phyloP scores from a whole-genome alignment of 2,797 vertebrate genomes.

The Coilia nasus region DNA sequence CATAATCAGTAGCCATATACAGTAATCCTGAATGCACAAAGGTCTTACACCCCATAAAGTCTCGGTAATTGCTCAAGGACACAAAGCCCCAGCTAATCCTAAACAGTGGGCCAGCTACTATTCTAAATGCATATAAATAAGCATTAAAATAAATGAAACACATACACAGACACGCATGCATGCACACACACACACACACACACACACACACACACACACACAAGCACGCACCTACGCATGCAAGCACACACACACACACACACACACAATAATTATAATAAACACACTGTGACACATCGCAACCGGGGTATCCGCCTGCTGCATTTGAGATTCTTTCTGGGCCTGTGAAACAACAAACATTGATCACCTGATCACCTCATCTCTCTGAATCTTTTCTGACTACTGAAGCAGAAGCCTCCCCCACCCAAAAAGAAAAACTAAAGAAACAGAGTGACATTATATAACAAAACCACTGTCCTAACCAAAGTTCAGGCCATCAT shows the following conservation, averaged over 20 bases:
- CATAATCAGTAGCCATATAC: background rate
- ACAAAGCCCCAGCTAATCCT: slow-evolving; percentile 18
- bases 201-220: background rate
- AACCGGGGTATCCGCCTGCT: background rate
- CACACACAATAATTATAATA: no score
- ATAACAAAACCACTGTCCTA: background rate
- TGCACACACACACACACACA: background rate
- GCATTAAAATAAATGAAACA: background rate
- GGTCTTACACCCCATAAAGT: slow-evolving; percentile 25
- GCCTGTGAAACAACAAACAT: background rate
- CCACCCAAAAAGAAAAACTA: background rate
- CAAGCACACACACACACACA: background rate
- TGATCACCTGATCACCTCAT: background rate
- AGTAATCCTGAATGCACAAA: slow-evolving; percentile 23
- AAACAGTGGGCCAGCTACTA: background rate
- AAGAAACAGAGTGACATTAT: background rate
- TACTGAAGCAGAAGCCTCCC: background rate
- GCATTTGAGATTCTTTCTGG: background rate
- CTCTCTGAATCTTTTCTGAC: background rate
- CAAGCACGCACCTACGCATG: background rate
- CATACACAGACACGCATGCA: background rate
- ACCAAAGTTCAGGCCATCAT: background rate
- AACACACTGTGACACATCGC: background rate
- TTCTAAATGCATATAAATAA: slow-evolving; percentile 19
- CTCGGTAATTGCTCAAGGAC: slow-evolving; percentile 9